These are phyloP conservation scores for Anastrepha obliqua DNA, from an alignment of 1,140 invertebrate species.

Conservation along the genomic window DNA sequence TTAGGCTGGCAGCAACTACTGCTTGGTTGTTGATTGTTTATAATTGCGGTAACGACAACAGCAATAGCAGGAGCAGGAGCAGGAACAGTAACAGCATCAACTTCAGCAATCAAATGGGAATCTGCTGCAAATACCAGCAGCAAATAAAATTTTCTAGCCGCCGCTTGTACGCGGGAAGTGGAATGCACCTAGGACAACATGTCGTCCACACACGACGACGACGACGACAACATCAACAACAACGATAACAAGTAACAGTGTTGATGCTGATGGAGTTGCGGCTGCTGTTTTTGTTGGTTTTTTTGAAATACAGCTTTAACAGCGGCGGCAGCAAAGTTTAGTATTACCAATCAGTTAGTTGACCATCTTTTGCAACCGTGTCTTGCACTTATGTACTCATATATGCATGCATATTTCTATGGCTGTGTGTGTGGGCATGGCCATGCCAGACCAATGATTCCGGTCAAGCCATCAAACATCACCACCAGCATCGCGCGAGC, in stretches of 20 bases:
- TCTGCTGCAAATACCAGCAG: slow-evolving; percentile 23
- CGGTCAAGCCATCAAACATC: slow-evolving; percentile 31
- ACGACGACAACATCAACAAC: too few species aligned
- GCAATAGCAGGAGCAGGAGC: not conserved
- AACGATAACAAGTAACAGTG: not conserved
- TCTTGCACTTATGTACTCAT: not conserved
- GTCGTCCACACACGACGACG: not conserved
- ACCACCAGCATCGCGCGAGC: not conserved
- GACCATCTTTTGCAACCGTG: not conserved
- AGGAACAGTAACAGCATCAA: not conserved
- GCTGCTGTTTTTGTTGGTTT: not conserved
- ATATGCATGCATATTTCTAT: not conserved
- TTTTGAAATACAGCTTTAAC: not conserved
- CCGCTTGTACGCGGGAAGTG: not conserved
- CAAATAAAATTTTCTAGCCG: slow-evolving; percentile 36
- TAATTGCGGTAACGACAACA: not conserved
- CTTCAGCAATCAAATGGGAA: slow-evolving; percentile 29
- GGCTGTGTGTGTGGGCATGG: not conserved
- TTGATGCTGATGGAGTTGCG: not conserved
- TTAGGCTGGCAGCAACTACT: slow-evolving; percentile 24
- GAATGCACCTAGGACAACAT: not conserved
- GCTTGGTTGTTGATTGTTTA: slow-evolving; percentile 34
- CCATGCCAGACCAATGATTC: slow-evolving; percentile 28
- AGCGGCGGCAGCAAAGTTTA: not conserved
- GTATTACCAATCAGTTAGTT: not conserved